Evolutionary conservation across 2,888 invertebrate genomes (phyloP), one percentile per base, ranked within the genome.

Genomic region (Prostheceraeus crozeri): DNA sequence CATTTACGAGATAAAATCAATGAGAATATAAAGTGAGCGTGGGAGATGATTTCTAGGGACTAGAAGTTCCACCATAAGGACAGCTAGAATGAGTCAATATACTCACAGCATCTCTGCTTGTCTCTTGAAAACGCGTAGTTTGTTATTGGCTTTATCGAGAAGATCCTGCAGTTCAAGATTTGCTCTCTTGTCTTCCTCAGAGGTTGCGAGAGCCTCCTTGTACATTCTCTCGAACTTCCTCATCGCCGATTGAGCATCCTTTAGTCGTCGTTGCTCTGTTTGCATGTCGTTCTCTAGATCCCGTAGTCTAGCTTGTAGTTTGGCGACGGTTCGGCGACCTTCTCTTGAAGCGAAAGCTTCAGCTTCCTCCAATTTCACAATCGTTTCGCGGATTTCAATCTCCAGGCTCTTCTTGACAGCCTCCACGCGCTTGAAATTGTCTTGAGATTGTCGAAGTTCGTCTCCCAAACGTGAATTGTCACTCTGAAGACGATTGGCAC

Each of bases 371-470:
- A 65, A 40, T 40, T 61, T 65, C 10, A 65, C 35, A 6, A 57
- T 63, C 11, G 65, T 48, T 51, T 65, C 65, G 14, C 63, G 54
- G 27, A 61, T 61, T 51, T 61, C 61, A 33, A 61, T 61, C 36
- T 61, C 76, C n/a, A 76, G 71, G 65, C 72, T 71, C 63, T 76
- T 76, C 63, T 75, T 70, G 57, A 75, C 71, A 45, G 70, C 66
- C 62, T 76, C 76, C 51, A 75, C 75, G 65, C 76, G 74, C 67
- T 74, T 74, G 72, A 75, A 76, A 72, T 76, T 76, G 57, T 76
- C 75, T 66, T 73, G 73, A 66, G 75, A 75, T 62, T 73, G 73
- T 31, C 72, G 66, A 40, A 76, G 74, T 62, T 76, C 76, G 61
- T 74, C 74, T 33, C 69, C 68, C 58, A 75, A 68, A 60, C 75